These are phyloP conservation scores for Eilema depressum DNA, from an alignment of 2,888 invertebrate species.

Conservation along the genomic window DNA sequence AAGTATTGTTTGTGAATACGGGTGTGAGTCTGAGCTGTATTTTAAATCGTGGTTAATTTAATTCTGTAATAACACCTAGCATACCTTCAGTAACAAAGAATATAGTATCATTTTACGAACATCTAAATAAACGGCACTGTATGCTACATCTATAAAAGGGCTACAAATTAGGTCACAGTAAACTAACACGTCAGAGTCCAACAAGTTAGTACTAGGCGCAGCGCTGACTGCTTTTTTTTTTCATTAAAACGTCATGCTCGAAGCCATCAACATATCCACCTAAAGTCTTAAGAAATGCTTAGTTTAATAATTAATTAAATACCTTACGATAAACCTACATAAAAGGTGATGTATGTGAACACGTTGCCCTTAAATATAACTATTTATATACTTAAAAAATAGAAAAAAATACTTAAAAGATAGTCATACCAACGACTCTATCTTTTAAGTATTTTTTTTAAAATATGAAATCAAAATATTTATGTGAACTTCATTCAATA, in stretches of 20 bases:
- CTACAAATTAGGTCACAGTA: slow-evolving; percentile 22
- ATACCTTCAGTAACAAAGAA: background rate
- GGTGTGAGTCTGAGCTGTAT: no score
- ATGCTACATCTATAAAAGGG: background rate
- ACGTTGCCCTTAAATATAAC: background rate
- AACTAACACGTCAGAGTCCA: slow-evolving; percentile 8
- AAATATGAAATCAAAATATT: no score
- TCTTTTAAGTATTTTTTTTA: no score
- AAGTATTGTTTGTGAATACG: no score
- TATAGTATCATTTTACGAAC: background rate
- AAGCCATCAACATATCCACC: background rate
- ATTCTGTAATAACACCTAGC: background rate
- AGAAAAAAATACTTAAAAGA: no score
- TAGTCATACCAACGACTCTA: no score
- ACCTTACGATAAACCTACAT: background rate
- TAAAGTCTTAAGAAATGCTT: background rate
- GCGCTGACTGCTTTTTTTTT: background rate
- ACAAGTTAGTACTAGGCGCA: slow-evolving; percentile 14
- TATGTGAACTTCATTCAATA: no score
- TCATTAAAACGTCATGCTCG: background rate
- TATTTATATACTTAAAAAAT: no score
- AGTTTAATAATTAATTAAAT: background rate
- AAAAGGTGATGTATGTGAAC: background rate
- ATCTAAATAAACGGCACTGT: background rate
- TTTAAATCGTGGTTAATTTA: no score